phyloP scores from a whole-genome alignment of 2,113 vertebrate species.

The Indri indri region DNA sequence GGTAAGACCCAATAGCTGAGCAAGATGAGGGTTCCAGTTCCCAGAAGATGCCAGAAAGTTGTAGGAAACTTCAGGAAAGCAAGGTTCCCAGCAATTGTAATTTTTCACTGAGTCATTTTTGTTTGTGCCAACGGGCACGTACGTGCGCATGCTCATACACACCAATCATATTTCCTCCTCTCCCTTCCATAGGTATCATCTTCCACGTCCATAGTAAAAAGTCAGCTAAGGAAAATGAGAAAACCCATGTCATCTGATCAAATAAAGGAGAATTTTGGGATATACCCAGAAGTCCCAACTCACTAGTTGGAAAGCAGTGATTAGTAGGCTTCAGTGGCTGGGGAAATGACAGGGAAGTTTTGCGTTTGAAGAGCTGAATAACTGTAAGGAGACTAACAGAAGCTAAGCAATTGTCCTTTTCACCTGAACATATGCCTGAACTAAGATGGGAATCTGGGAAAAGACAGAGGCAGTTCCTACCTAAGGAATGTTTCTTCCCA shows the following conservation, averaged over 20 bases:
- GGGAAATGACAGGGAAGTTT: not conserved
- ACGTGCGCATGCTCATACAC: too few relatives aligned
- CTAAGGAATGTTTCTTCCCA: not conserved
- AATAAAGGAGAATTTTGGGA: not conserved
- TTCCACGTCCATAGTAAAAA: not conserved
- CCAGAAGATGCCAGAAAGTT: not conserved
- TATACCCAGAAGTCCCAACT: not conserved
- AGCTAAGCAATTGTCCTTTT: conserved; percentile 18
- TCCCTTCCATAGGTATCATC: not conserved
- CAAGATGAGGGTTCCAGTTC: not conserved
- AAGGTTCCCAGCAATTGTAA: not conserved
- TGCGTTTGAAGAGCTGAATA: not conserved
- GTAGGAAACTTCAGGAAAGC: not conserved
- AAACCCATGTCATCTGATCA: not conserved
- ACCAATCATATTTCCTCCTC: not conserved
- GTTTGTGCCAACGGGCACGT: not conserved
- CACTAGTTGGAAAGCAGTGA: not conserved
- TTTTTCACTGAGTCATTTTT: not conserved
- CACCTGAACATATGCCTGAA: conserved; percentile 32
- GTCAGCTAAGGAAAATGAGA: not conserved
- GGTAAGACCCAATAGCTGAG: not conserved
- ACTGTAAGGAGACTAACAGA: not conserved
- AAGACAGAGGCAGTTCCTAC: not conserved
- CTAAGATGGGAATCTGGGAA: not conserved
- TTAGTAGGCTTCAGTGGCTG: not conserved